phyloP scores from a whole-genome alignment of 2,797 vertebrate species.

The Distichodus sexfasciatus region DNA sequence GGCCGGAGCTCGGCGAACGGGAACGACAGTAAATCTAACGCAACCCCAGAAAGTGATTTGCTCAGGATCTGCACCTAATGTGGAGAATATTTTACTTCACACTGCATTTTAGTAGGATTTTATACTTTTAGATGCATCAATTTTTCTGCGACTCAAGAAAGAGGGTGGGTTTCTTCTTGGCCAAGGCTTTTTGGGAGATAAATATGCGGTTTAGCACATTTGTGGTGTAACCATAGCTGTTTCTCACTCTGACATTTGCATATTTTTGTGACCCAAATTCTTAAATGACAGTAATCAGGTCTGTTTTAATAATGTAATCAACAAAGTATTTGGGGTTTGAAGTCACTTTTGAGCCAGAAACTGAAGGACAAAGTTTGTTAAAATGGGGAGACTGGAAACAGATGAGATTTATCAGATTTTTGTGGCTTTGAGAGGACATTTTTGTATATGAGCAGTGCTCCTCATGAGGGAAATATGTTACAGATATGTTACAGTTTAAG shows the following conservation, averaged over 20 bases:
- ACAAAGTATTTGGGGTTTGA: neutral
- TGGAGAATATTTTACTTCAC: neutral
- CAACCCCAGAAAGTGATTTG: neutral
- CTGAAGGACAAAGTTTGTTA: no score
- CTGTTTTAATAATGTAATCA: neutral
- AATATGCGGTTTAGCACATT: neutral
- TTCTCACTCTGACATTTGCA: neutral
- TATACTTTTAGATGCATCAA: no score
- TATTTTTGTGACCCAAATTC: neutral
- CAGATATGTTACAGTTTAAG: no score
- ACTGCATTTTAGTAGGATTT: neutral
- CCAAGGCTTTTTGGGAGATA: neutral
- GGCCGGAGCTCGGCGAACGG: neutral
- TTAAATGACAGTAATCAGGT: neutral
- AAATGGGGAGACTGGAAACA: no score
- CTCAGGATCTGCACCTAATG: neutral
- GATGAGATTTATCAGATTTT: no score
- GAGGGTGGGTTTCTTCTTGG: no score
- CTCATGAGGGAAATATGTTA: no score
- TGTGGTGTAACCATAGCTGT: neutral
- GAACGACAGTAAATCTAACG: neutral
- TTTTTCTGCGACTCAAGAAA: no score
- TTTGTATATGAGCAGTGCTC: no score
- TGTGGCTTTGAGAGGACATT: no score
- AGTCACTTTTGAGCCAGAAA: no score